phyloP scores from a whole-genome alignment of 37 sponge, comb jelly and placozoan genomes.

The Haliclona indistincta region DNA sequence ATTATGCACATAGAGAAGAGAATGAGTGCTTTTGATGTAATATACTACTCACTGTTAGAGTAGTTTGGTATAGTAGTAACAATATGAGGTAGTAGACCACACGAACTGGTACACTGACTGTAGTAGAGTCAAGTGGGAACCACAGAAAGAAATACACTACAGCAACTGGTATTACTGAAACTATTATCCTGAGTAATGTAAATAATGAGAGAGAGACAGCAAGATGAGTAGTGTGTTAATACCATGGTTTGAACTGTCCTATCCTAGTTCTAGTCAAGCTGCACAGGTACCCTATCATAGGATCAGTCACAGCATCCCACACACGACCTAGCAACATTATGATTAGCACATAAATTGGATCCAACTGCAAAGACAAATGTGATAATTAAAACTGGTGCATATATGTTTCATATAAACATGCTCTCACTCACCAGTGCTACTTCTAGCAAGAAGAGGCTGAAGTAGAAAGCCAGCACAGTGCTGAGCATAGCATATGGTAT shows the following conservation, averaged over 20 bases:
- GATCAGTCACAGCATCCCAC: conserved; percentile 93
- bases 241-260: conserved; percentile 85
- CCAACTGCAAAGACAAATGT: conserved; percentile 42
- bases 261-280: conserved; percentile 58
- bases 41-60: conserved; percentile 57
- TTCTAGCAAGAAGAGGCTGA: conserved; percentile 81
- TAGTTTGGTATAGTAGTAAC: conserved; percentile 63
- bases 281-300: conserved; percentile 76
- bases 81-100: conserved; percentile 64
- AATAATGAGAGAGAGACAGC: background rate
- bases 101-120: background rate
- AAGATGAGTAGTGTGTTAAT: background rate
- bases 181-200: conserved; percentile 45
- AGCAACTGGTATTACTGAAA: conserved; percentile 53
- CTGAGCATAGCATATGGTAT: conserved; percentile 70
- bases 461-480: conserved; percentile 75
- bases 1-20: background rate
- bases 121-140: conserved; percentile 51
- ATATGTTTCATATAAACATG: background rate
- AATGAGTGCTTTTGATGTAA: background rate
- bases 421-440: conserved; percentile 73
- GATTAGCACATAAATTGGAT: conserved; percentile 72
- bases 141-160: conserved; percentile 60
- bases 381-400: background rate
- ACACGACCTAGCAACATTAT: conserved; percentile 84